Evolutionary conservation across 2,113 vertebrate genomes (phyloP), one percentile per base, ranked within the genome.

Genomic region (Centrocercus urophasianus): DNA sequence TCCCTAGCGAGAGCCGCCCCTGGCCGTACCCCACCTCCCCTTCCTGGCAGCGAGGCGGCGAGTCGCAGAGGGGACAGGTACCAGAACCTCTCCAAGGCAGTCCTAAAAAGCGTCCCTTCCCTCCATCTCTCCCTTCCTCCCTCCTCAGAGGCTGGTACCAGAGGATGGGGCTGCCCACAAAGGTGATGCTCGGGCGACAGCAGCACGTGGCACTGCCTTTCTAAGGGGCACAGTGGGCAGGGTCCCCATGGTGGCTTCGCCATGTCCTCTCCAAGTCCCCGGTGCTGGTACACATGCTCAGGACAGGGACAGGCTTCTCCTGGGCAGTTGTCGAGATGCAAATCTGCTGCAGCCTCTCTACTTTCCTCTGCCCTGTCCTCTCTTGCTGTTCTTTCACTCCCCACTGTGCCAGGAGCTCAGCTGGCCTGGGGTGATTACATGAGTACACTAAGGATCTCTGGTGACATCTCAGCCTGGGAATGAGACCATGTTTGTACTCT

Each of bases 11-110:
- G 97, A 99, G 98, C 98, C 98, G 97, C 93, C 97, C 98, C 97
- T 99, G 99, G 99, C 98, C 98, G 43, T 98, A 96, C 97, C 98
- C 98, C 97, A 97, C 70, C 93, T 98, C 98, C 97, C 98, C 98
- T 91, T 97, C 97, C 96, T 98, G 98, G 98, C 98, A 98, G 95
- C 97, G 65, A 77, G 92, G 97, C 67, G 89, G 97, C 93, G 98
- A 98, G 95, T 97, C 96, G 95, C 98, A 98, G 98, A 98, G 98
- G 98, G 98, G 97, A 95, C 98, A 98, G 98, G 98, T 98, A 98
- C 96, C 96, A 63, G 90, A 40, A 64, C 66, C 70, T n/a, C 93
- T 64, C 60, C 60, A 8, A 66, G 52, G 75, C 71, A 6, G 88
- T 81, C 81, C 57, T 2, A 6, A 63, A 76, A 73, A 25, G 56